Evolutionary conservation across 2,888 invertebrate species (phyloP).

Genomic region (Julus scandinavius): DNA sequence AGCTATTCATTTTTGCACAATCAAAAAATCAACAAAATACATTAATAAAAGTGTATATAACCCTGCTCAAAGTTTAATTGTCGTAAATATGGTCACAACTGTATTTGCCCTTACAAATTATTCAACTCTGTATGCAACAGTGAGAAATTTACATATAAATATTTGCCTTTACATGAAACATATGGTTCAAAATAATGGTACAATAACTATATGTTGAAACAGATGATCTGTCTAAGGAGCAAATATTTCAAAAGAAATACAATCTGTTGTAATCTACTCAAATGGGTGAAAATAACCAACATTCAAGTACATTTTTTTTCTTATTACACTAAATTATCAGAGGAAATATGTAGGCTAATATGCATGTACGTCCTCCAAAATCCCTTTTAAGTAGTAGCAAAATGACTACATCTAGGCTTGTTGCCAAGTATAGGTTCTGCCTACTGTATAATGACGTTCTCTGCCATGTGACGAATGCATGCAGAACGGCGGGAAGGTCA

Average conservation of each 20-base stretch:
- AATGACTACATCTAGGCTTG: neutral
- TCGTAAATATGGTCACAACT: too few relatives aligned
- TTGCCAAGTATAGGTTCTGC: neutral
- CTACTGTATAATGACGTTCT: neutral
- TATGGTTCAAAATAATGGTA: too few relatives aligned
- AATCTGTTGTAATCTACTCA: neutral
- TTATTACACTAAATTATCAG: neutral
- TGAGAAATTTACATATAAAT: too few relatives aligned
- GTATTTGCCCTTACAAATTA: too few relatives aligned
- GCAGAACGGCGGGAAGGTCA: neutral
- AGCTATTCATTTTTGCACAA: too few relatives aligned
- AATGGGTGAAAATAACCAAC: neutral
- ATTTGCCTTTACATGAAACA: too few relatives aligned
- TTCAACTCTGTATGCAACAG: too few relatives aligned
- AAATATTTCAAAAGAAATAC: neutral
- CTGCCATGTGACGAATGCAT: constrained; percentile 2
- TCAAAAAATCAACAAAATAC: too few relatives aligned
- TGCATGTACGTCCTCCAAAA: neutral
- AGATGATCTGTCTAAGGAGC: neutral
- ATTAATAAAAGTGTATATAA: too few relatives aligned
- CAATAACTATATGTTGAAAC: neutral
- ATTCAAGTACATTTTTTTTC: neutral
- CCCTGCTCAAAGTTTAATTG: too few relatives aligned
- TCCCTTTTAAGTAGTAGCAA: constrained; percentile 19
- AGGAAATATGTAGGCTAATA: neutral